A percentile compares a stretch with the other conserved stretches of the same genome.
These are phyloP conservation scores for Poeciliopsis occidentalis DNA, from an alignment of 2,113 vertebrate species.

Conservation along the genomic window DNA sequence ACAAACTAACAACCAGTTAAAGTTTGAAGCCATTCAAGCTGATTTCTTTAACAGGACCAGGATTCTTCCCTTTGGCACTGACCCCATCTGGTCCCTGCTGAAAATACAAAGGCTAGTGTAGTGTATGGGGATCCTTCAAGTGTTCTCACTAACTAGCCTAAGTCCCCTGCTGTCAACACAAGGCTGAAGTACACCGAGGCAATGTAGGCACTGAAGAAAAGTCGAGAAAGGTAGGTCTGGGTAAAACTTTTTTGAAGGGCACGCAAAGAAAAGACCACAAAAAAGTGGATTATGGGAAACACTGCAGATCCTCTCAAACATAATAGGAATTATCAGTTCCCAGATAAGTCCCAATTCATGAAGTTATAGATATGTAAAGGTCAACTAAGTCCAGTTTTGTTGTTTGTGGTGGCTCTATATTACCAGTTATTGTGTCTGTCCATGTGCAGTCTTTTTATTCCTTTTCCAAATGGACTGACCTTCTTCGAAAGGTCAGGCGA, in stretches of 20 bases:
- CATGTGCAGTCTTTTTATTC: constrained; percentile 57
- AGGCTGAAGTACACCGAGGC: neutral
- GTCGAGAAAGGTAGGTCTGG: neutral
- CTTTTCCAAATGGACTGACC: constrained; percentile 64
- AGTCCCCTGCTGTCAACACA: constrained; percentile 7
- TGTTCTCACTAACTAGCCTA: neutral
- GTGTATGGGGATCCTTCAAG: neutral
- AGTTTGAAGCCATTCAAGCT: neutral
- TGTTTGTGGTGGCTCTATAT: constrained; percentile 57
- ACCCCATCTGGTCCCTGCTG: neutral
- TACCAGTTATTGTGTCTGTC: constrained; percentile 49
- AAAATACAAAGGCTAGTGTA: neutral
- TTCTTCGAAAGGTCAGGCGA: constrained; percentile 73
- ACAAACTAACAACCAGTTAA: neutral
- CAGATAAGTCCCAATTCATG: constrained; percentile 37
- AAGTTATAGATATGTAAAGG: constrained; percentile 52
- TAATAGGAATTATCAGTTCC: constrained; percentile 22
- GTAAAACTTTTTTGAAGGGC: neutral
- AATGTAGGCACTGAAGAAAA: neutral
- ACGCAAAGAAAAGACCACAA: neutral
- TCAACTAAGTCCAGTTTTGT: constrained; percentile 59
- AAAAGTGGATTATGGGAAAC: neutral
- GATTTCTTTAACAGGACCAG: neutral
- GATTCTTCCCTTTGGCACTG: neutral
- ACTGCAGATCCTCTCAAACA: constrained; percentile 1